phyloP scores from a whole-genome alignment of 2,888 invertebrate species.

The Eupithecia subfuscata region DNA sequence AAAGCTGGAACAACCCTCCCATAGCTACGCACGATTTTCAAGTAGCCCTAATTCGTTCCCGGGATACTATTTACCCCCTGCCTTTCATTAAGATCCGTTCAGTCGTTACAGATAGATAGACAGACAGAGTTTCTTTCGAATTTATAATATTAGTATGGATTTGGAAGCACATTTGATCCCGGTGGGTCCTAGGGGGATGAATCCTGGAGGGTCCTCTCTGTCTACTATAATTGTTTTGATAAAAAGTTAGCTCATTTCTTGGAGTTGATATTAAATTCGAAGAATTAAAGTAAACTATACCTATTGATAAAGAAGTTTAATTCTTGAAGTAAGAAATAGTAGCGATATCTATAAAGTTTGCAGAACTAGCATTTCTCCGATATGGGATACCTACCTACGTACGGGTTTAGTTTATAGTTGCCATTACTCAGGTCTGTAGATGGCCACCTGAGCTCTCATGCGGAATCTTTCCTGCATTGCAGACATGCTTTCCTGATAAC shows the following conservation, averaged over 20 bases:
- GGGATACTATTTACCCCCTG: no score
- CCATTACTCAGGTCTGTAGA: constrained; percentile 58
- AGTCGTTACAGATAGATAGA: no score
- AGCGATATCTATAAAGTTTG: constrained; percentile 5
- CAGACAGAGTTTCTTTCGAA: no score
- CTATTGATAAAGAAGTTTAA: not conserved
- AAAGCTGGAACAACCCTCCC: no score
- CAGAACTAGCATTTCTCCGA: constrained; percentile 39
- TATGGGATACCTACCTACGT: constrained; percentile 45
- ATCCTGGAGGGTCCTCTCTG: not conserved
- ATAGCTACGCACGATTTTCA: no score
- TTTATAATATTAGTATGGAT: not conserved
- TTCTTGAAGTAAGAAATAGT: not conserved
- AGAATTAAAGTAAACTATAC: no score
- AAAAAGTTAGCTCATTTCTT: not conserved
- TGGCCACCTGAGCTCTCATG: constrained; percentile 59
- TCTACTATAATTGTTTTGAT: not conserved
- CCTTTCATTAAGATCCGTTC: no score
- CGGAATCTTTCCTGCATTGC: constrained; percentile 66
- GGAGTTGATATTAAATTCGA: not conserved
- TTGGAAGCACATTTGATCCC: not conserved
- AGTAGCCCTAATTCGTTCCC: no score
- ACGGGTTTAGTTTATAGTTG: constrained; percentile 57
- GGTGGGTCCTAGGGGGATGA: no score
- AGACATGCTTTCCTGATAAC: constrained; percentile 37